Evolutionary conservation across 2,113 vertebrate genomes (phyloP).

Genomic region (Athene cunicularia): DNA sequence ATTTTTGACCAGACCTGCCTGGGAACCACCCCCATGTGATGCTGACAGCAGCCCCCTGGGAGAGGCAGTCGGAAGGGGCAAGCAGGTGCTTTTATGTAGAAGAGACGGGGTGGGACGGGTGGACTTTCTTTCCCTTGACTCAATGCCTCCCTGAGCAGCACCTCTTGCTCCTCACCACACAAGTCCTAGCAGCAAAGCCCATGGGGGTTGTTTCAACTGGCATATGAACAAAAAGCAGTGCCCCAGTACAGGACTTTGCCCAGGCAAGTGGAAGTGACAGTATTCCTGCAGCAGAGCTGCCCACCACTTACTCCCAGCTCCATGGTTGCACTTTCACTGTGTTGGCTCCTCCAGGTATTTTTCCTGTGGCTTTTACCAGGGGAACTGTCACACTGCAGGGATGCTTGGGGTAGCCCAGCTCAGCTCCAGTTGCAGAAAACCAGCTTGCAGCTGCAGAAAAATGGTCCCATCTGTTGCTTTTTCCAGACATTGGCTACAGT

Average conservation of each 20-base stretch:
- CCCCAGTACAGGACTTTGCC: not conserved
- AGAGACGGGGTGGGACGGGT: not conserved
- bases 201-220: not conserved
- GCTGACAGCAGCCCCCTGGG: not conserved
- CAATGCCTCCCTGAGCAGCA: not conserved
- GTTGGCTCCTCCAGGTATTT: not conserved
- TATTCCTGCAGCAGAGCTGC: not conserved
- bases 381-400: not conserved
- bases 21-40: rapidly evolving
- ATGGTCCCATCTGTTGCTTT: not conserved
- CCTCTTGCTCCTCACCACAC: not conserved
- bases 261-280: not conserved
- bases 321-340: not conserved
- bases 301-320: not conserved
- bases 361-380: not conserved
- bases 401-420: not conserved
- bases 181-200: not conserved
- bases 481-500: not conserved
- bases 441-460: not conserved
- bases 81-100: not conserved
- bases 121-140: not conserved
- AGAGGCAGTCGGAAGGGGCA: not conserved
- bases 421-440: not conserved
- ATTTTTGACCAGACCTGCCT: not conserved
- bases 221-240: not conserved